Base-by-base conservation (phyloP, 1,140 invertebrate species). In the Brachionus sp. region DNA sequence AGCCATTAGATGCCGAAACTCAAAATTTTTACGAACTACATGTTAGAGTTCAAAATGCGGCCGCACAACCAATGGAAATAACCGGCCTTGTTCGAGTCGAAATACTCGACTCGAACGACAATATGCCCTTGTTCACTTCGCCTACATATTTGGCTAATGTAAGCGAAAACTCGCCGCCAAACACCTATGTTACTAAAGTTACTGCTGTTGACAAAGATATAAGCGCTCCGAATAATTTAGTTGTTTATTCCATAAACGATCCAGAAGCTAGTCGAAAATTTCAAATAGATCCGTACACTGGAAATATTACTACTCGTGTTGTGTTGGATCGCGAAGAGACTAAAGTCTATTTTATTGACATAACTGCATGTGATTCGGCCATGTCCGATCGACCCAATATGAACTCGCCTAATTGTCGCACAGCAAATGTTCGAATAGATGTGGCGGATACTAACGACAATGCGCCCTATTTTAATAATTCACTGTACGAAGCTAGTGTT, bases 361-460 rank as follows among this genome's bases (percentile, higher is more conserved):
- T 98, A 83, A 94, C 95, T 87, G 95, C 95, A 0, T 90, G 95
- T 66, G 95, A 98, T 88, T 95, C 95, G 62, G 94, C 94, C 78
- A 93, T 95, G 9, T 97, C 95, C 1, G 95, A 94, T 16, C 90
- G 95, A 84, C 95, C 44, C 12, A 68, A 75, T n/a, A 44, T 68
- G 68, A 77, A 83, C 66, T 25, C 35, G 35, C 73, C 53, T 46
- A 73, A 66, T 68, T 39, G 82, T 84, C 77, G 82, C 83, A 84
- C 66, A 50, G 91, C 91, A 85, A 90, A 90, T 77, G 95, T 96
- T 86, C 90, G 92, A 83, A 94, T 96, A 84, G 92, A 93, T 86
- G 95, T 97, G 64, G 95, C 95, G 86, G 95, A 98, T 90, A 97
- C 96, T 91, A 98, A 98, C 92, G 95, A 98, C 91, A 98, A 97